Conservation (phyloP, 2,888 invertebrate species). For the Drosophila histrio region DNA sequence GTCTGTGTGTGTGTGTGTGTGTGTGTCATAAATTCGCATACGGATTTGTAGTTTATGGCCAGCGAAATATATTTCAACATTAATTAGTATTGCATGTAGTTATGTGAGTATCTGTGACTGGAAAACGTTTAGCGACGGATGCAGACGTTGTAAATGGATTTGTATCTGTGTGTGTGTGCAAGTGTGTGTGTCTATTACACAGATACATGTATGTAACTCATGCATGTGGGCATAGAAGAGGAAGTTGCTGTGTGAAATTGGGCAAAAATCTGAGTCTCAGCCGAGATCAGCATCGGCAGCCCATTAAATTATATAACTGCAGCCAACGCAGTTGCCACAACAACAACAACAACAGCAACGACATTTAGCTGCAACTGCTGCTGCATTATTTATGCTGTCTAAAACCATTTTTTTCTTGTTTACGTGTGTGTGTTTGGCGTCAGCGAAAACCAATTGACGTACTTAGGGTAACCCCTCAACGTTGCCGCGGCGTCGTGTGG, state of each 20-base stretch:
- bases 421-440: slow-evolving; percentile 26
- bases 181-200: slow-evolving; percentile 1
- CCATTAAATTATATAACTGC: slow-evolving; percentile 70
- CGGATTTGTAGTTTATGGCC: slow-evolving; percentile 45
- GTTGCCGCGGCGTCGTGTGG: slow-evolving; percentile 56
- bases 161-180: slow-evolving; percentile 6
- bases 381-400: slow-evolving; percentile 77
- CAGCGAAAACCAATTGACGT: slow-evolving; percentile 69
- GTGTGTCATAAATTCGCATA: slow-evolving; percentile 52
- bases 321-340: slow-evolving; percentile 39
- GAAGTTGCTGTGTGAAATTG: slow-evolving; percentile 64
- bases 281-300: slow-evolving; percentile 35
- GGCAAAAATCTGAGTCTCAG: slow-evolving; percentile 58
- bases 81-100: slow-evolving; percentile 63
- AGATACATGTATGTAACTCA: slow-evolving; percentile 3
- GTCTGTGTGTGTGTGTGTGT: not conserved
- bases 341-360: slow-evolving; percentile 18
- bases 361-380: slow-evolving; percentile 23
- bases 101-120: slow-evolving; percentile 9
- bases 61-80: slow-evolving; percentile 66
- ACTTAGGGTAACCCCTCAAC: slow-evolving; percentile 68
- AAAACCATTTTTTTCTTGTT: slow-evolving; percentile 46
- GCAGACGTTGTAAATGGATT: slow-evolving; percentile 22
- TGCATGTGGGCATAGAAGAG: slow-evolving; percentile 43
- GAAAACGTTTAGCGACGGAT: slow-evolving; percentile 52